Evolutionary conservation across 2,797 vertebrate genomes (phyloP), one percentile per base, ranked within the genome.

Genomic region (Crax fasciolata): DNA sequence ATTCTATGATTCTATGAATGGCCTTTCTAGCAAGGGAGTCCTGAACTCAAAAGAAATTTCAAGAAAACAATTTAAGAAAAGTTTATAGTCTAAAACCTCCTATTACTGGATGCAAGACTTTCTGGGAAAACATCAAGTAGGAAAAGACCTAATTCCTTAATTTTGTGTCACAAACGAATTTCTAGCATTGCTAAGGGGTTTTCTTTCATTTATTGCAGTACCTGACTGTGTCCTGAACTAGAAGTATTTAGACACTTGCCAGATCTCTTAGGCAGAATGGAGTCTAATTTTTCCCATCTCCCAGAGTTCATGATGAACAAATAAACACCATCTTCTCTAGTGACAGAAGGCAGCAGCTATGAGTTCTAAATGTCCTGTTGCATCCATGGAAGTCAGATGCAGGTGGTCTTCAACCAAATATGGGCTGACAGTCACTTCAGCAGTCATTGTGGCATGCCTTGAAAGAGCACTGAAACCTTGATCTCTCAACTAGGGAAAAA

Each of bases 361-460:
- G 28, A 67, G 9, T 61, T 76, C 15, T 15, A 70, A 54, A 84
- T 46, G 32, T 46, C 35, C 2, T 86, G 27, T 43, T 43, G 25
- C 11, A 51, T 81, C 28, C 7, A 2, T 43, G 13, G 19, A 74
- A 71, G 39, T 78, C 38, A 32, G 41, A 48, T 41, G 19, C n/a
- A 41, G 12, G 10, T 67, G 48, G 30, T n/a, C 70, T 92, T 87
- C 48, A 46, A 13, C 8, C 25, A 51, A 20, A 83, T 54, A 25
- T 65, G 25, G 28, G 7, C 35, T 54, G 10, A 49, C 87, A 11
- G 1, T 76, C 6, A 5, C n/a, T 63, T 51, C 4, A 38, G 57
- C 21, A 48, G 11, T 89, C 10, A 1, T 54, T 10, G 9, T 59
- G 41, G 21, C 70, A 13, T 76, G 11, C 35, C 0, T 0, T 46